Evolutionary conservation across 2,888 invertebrate species (phyloP).

Genomic region (Strigamia transsilvanica): DNA sequence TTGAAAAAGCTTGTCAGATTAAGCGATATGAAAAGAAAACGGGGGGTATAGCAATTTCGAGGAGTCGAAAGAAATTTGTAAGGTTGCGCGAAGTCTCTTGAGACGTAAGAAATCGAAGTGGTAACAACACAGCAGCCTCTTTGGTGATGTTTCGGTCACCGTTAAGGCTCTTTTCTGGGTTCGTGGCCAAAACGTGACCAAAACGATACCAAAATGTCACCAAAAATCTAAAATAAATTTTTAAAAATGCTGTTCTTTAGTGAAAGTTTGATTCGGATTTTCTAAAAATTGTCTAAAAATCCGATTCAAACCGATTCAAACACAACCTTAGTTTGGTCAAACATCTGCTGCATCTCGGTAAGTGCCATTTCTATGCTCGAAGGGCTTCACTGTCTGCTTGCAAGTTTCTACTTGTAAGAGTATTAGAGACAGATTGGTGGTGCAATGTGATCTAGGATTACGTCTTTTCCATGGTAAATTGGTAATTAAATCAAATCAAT

Average conservation of each 20-base stretch:
- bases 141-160: too few relatives aligned
- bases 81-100: background rate
- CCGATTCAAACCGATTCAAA: too few relatives aligned
- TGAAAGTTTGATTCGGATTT: too few relatives aligned
- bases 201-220: too few relatives aligned
- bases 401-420: slow-evolving; percentile 7
- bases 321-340: slow-evolving; percentile 46
- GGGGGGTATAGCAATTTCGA: slow-evolving; percentile 24
- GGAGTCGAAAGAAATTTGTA: slow-evolving; percentile 14
- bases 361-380: slow-evolving; percentile 45
- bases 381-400: slow-evolving; percentile 26
- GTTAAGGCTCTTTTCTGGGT: too few relatives aligned
- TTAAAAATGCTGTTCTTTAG: too few relatives aligned
- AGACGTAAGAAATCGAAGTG: slow-evolving; percentile 23
- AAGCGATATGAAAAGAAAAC: slow-evolving; percentile 28
- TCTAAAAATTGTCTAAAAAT: too few relatives aligned
- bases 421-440: slow-evolving; percentile 26
- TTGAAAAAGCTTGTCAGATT: slow-evolving; percentile 38
- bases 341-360: slow-evolving; percentile 43
- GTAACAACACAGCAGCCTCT: slow-evolving; percentile 16
- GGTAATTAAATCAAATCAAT: slow-evolving; percentile 18
- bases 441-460: background rate
- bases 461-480: slow-evolving; percentile 5
- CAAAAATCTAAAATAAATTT: too few relatives aligned
- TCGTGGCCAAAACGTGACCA: too few relatives aligned